Evolutionary conservation across 2,113 vertebrate species (phyloP).

Genomic region (Pantherophis guttatus): DNA sequence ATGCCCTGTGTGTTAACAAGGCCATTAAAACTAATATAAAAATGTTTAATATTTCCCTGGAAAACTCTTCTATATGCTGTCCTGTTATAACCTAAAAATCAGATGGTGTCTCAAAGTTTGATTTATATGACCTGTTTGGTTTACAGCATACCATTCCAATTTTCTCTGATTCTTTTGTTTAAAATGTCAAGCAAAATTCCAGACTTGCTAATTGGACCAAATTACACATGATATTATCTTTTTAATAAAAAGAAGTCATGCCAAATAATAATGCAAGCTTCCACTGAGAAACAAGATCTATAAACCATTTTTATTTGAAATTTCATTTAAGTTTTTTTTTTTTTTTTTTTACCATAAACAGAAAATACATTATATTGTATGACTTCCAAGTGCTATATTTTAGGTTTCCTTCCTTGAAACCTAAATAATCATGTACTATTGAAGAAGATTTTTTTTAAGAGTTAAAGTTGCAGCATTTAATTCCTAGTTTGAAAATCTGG

Average conservation of each 20-base stretch:
- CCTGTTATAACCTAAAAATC: conserved; percentile 26
- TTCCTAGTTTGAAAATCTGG: not conserved
- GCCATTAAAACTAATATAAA: conserved; percentile 48
- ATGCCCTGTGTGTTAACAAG: conserved; percentile 23
- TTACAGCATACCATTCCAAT: not conserved
- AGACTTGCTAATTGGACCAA: not conserved
- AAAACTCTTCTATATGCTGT: conserved; percentile 30
- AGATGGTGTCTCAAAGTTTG: conserved; percentile 31
- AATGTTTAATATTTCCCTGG: conserved; percentile 37
- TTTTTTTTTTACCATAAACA: not conserved
- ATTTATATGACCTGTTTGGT: conserved; percentile 24
- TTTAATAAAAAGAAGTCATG: not conserved
- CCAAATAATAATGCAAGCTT: not conserved
- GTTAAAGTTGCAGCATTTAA: not conserved
- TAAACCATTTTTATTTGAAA: not conserved
- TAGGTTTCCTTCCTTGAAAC: not conserved
- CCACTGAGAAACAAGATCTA: not conserved
- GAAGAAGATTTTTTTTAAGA: not conserved
- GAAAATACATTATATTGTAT: not conserved
- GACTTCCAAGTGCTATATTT: not conserved
- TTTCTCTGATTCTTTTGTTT: not conserved
- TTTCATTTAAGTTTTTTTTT: not conserved
- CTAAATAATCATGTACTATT: not conserved
- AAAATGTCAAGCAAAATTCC: not conserved
- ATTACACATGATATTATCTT: not conserved